Percentiles rank a stretch among this genome's conserved stretches.
Conservation (phyloP, 2,888 invertebrate genomes). For the Ennomos quercinarius region DNA sequence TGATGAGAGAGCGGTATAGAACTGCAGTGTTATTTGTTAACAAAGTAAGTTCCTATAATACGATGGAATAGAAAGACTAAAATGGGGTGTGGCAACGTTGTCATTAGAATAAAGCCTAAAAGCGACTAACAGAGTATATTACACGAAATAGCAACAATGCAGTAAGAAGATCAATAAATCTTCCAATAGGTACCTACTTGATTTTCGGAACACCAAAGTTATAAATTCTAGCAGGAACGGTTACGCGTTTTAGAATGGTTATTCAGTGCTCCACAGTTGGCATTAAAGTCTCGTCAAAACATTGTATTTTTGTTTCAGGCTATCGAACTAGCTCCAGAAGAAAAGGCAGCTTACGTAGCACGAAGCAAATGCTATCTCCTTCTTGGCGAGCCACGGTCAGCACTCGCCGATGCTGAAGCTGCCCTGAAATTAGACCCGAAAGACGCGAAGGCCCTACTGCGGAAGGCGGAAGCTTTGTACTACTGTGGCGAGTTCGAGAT, state of each 20-base stretch:
- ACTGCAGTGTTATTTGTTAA: slow-evolving; percentile 91
- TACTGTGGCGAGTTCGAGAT: slow-evolving; percentile 97
- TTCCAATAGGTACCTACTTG: no score
- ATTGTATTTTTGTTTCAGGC: slow-evolving; percentile 86
- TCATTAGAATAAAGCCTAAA: no score
- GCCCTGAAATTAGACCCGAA: slow-evolving; percentile 90
- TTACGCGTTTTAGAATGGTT: no score
- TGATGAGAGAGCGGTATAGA: slow-evolving; percentile 89
- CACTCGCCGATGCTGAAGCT: slow-evolving; percentile 93
- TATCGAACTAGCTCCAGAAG: slow-evolving; percentile 92
- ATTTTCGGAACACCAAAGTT: no score
- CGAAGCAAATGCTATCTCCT: slow-evolving; percentile 95
- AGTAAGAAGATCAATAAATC: no score
- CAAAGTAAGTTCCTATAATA: slow-evolving; percentile 87
- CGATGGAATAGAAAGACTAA: no score
- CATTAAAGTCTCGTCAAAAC: not conserved
- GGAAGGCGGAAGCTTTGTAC: slow-evolving; percentile 97
- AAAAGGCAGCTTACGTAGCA: slow-evolving; percentile 94
- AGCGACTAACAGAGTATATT: no score
- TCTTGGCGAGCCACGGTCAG: slow-evolving; percentile 93
- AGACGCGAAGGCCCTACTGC: slow-evolving; percentile 88
- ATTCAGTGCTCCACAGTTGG: no score
- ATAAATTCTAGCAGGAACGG: no score
- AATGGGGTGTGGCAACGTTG: no score
- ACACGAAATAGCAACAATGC: no score